Conservation (phyloP, 2,797 vertebrate species). For the Iguana delicatissima region DNA sequence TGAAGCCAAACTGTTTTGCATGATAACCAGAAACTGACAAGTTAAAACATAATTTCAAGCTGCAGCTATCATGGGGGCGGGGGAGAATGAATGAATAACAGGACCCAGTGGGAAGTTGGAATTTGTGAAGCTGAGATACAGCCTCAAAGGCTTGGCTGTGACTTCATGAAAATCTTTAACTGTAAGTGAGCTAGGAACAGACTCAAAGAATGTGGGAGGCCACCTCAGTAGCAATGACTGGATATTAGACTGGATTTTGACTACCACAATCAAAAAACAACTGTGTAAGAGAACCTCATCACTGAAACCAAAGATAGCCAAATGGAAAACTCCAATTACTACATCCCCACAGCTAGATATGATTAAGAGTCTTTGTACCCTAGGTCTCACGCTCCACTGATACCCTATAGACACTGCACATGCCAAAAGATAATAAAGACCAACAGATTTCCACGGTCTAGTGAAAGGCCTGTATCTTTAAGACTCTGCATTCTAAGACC, state of each 20-base stretch:
- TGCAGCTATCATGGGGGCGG: too few species aligned
- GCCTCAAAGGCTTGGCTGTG: too few species aligned
- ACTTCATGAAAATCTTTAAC: too few species aligned
- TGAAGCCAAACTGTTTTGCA: too few species aligned
- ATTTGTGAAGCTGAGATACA: too few species aligned
- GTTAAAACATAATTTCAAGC: too few species aligned
- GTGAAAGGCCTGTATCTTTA: background rate
- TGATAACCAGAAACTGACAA: too few species aligned
- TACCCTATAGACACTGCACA: background rate
- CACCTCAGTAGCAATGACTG: background rate
- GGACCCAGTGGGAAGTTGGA: too few species aligned
- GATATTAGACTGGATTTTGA: background rate
- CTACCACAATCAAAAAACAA: background rate
- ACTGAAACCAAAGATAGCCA: background rate
- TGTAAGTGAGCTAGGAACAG: background rate
- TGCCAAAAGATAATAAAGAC: background rate
- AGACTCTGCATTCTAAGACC: background rate
- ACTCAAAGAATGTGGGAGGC: background rate
- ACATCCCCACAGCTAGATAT: background rate
- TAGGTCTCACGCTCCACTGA: background rate
- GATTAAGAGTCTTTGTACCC: background rate
- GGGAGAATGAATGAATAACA: too few species aligned
- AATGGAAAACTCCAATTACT: background rate
- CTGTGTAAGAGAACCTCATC: background rate
- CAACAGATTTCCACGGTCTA: background rate